Conservation (phyloP, 2,888 invertebrate species). For the Macaria notata region DNA sequence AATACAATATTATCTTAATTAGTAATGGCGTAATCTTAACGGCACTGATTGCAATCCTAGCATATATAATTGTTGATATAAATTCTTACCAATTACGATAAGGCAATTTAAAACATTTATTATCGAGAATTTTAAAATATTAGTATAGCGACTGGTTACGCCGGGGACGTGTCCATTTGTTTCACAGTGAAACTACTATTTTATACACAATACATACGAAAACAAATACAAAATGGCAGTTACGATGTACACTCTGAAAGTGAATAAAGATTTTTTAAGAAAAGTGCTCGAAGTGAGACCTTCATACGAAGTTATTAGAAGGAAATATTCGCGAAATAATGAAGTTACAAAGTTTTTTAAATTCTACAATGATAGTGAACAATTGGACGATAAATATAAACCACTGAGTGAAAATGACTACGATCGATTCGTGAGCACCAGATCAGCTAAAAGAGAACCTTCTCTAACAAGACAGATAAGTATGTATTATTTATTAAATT, state of each 20-base stretch:
- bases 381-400: constrained; percentile 46
- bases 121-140: background rate
- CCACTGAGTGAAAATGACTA: constrained; percentile 60
- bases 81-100: constrained; percentile 1
- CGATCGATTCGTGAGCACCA: constrained; percentile 57
- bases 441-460: constrained; percentile 59
- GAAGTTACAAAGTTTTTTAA: constrained; percentile 56
- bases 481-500: constrained; percentile 44
- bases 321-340: constrained; percentile 43
- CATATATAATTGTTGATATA: constrained; percentile 2
- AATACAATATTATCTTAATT: no score
- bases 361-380: constrained; percentile 53
- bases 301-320: constrained; percentile 31
- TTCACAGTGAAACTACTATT: no score
- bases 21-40: background rate
- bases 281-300: constrained; percentile 44
- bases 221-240: constrained; percentile 31
- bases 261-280: constrained; percentile 38
- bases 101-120: constrained; percentile 2
- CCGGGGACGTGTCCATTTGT: background rate
- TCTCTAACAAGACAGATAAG: constrained; percentile 68
- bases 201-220: background rate
- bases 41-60: constrained; percentile 4
- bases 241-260: background rate
- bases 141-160: background rate